Percentiles rank a stretch among this genome's conserved stretches.
These are phyloP conservation scores for Trichosurus vulpecula DNA, from an alignment of 2,797 vertebrate species.

Conservation along the genomic window DNA sequence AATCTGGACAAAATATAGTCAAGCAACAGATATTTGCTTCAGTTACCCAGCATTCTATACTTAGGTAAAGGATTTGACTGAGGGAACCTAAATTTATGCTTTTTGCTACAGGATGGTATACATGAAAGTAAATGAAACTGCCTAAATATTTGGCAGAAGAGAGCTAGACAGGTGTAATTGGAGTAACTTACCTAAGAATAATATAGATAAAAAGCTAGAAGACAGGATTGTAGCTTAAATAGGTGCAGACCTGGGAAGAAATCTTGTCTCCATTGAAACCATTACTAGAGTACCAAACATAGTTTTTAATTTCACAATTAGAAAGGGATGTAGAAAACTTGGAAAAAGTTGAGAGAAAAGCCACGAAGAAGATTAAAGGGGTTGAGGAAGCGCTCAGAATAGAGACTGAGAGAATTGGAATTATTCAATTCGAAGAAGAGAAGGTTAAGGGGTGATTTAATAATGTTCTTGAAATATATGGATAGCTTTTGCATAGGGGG, in stretches of 20 bases:
- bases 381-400: constrained; percentile 50
- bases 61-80: neutral
- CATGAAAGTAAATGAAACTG: constrained; percentile 25
- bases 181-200: constrained; percentile 34
- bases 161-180: neutral
- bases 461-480: constrained; percentile 17
- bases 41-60: neutral
- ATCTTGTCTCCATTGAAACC: constrained; percentile 18
- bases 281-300: constrained; percentile 37
- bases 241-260: constrained; percentile 25
- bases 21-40: constrained; percentile 18
- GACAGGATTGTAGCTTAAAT: constrained; percentile 3
- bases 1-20: neutral
- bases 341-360: constrained; percentile 68
- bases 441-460: constrained; percentile 46
- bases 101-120: constrained; percentile 38
- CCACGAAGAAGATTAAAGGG: constrained; percentile 60
- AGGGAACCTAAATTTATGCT: neutral
- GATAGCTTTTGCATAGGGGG: constrained; percentile 2
- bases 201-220: neutral
- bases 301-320: constrained; percentile 48
- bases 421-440: constrained; percentile 43
- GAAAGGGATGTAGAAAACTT: constrained; percentile 54
- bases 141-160: neutral
- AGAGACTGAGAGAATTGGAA: constrained; percentile 51